Base-by-base conservation (phyloP, 2,888 invertebrate genomes). In the Meiosimyza decipiens region DNA sequence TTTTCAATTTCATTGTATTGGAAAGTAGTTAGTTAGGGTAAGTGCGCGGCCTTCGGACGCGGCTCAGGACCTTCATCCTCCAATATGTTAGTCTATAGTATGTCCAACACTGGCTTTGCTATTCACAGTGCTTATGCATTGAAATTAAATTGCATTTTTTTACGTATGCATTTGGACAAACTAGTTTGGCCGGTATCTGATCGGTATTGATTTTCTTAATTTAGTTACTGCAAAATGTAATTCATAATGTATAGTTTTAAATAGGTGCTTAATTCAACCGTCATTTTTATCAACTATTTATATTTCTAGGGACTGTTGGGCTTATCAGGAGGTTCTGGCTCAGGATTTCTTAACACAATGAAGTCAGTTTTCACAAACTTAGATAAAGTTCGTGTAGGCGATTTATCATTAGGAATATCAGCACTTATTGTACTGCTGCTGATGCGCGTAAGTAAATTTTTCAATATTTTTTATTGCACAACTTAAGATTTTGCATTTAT, bases 311-410 rank as follows among this genome's bases (percentile, higher is more conserved):
- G 91, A 60, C 86, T 93, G 22, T 85, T 95, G 49, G 95, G 95
- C 0, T 83, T 95, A 22, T 90, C 90, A 78, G 93, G 94, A 75
- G 90, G 91, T 40, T 91, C 94, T 1, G 85, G 83, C 0, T 91
- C 91, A 40, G 92, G 92, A 71, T 95, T 96, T 81, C 79, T 95
- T 57, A 92, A 94, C 78, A 95, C 94, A 2, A 84, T 95, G 47
- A 88, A 88, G 73, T 91, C 94, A 85, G 92, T 95, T 0, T 86
- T 91, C 68, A 85, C 88, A 68, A 92, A 95, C 83, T 89, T 95
- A 65, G 89, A 90, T 18, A 88, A 93, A 54, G 91, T 93, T 1
- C 91, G 90, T 79, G 79, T 89, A 18, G 90, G 92, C 62, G 96
- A 96, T 85, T 90, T 92, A 11, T 85, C 88, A 2, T 88, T 96